A percentile compares a stretch with the other conserved stretches of the same genome.
phyloP scores from a whole-genome alignment of 2,797 vertebrate genomes.

The Pygocentrus nattereri region DNA sequence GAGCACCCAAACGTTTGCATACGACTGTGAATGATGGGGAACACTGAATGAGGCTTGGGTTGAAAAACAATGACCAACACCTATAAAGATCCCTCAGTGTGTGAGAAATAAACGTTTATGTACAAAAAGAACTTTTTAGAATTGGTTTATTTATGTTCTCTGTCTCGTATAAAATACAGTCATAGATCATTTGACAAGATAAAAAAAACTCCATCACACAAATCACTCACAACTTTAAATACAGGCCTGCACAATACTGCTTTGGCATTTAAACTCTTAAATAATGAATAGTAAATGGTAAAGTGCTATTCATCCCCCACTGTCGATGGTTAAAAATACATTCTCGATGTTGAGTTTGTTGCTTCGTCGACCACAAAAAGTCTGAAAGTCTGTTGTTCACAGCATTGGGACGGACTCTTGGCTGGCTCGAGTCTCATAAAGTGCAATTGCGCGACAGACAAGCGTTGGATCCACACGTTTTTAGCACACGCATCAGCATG shows the following conservation, averaged over 20 bases:
- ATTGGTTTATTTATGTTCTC: constrained; percentile 66
- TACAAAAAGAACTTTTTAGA: neutral
- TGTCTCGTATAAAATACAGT: constrained; percentile 73
- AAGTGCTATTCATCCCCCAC: constrained; percentile 86
- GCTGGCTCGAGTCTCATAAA: constrained; percentile 84
- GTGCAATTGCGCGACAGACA: constrained; percentile 82
- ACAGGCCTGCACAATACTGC: constrained; percentile 88
- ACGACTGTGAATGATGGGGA: no score
- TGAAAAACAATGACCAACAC: no score
- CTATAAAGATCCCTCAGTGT: no score
- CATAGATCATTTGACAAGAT: constrained; percentile 72
- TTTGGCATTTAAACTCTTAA: constrained; percentile 88
- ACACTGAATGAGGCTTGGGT: no score
- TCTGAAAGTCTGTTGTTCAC: constrained; percentile 78
- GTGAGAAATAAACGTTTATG: neutral
- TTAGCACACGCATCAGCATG: constrained; percentile 77
- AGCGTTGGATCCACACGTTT: constrained; percentile 54
- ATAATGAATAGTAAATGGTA: constrained; percentile 73
- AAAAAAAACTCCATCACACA: constrained; percentile 85
- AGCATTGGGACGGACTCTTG: constrained; percentile 66
- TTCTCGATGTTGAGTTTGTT: constrained; percentile 79
- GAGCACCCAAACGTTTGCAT: no score
- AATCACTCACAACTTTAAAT: constrained; percentile 73
- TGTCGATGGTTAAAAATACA: constrained; percentile 77
- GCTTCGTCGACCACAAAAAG: constrained; percentile 68